These are phyloP conservation scores for Oryzias dopingdopingensis DNA, from an alignment of 2,797 vertebrate genomes.

Conservation along the genomic window DNA sequence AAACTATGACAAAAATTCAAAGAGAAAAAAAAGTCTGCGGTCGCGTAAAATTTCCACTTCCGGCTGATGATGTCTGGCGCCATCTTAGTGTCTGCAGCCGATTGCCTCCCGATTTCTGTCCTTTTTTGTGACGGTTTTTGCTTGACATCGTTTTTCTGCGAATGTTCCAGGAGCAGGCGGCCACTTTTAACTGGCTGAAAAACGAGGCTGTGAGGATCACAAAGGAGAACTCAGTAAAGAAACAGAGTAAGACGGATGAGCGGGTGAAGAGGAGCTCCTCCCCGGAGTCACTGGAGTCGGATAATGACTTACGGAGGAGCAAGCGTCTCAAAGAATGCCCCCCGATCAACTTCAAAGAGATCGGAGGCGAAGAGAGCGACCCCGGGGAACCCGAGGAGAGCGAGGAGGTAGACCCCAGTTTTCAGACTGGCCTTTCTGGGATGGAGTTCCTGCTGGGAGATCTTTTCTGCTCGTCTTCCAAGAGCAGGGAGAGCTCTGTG, in stretches of 20 bases:
- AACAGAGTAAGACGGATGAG: constrained; percentile 7
- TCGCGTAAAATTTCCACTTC: no score
- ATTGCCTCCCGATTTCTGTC: no score
- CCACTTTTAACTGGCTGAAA: constrained; percentile 72
- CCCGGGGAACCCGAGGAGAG: constrained; percentile 26
- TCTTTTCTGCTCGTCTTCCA: constrained; percentile 59
- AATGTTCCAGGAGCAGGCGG: constrained; percentile 57
- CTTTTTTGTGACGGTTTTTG: no score
- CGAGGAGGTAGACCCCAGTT: constrained; percentile 37
- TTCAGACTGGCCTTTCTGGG: constrained; percentile 55
- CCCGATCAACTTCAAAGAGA: constrained; percentile 50
- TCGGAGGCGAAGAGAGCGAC: constrained; percentile 24
- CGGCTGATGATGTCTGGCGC: no score
- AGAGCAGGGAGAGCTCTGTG: constrained; percentile 56
- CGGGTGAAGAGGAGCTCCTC: constrained; percentile 60
- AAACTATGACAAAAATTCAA: no score
- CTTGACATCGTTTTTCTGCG: background rate
- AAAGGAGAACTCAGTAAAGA: constrained; percentile 42
- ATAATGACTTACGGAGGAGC: constrained; percentile 51
- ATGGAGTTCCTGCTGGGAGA: constrained; percentile 81
- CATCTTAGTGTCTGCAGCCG: no score
- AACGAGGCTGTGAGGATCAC: constrained; percentile 69
- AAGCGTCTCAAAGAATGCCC: constrained; percentile 60
- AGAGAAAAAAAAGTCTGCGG: no score
- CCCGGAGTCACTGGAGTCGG: constrained; percentile 41